phyloP scores from a whole-genome alignment of 2,888 invertebrate genomes.

The Dastarcus helophoroides region DNA sequence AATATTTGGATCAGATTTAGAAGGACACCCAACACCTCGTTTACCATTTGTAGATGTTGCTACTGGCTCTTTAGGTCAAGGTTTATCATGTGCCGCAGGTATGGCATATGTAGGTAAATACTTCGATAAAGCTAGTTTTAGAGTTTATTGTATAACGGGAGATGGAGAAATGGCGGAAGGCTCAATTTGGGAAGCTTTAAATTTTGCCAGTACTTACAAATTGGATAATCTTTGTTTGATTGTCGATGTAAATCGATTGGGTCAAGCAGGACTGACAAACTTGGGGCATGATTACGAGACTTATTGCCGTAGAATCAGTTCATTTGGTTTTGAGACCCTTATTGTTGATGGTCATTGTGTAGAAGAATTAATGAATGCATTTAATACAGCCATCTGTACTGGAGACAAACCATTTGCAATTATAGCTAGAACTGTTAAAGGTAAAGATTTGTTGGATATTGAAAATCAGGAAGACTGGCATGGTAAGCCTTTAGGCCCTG shows the following conservation, averaged over 20 bases:
- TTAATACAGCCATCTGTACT: constrained; percentile 58
- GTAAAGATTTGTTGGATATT: constrained; percentile 68
- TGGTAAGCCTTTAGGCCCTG: constrained; percentile 83
- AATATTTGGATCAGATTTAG: constrained; percentile 79
- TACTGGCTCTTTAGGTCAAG: constrained; percentile 90
- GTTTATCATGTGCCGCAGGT: constrained; percentile 82
- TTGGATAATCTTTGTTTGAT: constrained; percentile 89
- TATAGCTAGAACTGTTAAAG: constrained; percentile 72
- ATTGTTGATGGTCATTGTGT: constrained; percentile 94
- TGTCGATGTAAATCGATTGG: constrained; percentile 88
- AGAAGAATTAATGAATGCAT: constrained; percentile 70
- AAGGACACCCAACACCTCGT: constrained; percentile 92
- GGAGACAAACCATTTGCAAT: constrained; percentile 59
- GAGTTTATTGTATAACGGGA: constrained; percentile 85
- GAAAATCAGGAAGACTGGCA: constrained; percentile 89
- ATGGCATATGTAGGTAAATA: constrained; percentile 91
- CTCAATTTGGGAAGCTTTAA: constrained; percentile 86
- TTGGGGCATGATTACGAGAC: constrained; percentile 75
- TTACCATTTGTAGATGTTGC: constrained; percentile 92
- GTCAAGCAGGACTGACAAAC: constrained; percentile 86
- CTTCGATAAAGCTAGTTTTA: constrained; percentile 63
- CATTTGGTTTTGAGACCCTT: constrained; percentile 76
- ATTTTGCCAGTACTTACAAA: constrained; percentile 83
- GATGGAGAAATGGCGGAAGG: constrained; percentile 96
- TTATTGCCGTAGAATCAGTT: constrained; percentile 64